Conservation (phyloP, 1,140 invertebrate species). For the Choristoneura fumiferana region DNA sequence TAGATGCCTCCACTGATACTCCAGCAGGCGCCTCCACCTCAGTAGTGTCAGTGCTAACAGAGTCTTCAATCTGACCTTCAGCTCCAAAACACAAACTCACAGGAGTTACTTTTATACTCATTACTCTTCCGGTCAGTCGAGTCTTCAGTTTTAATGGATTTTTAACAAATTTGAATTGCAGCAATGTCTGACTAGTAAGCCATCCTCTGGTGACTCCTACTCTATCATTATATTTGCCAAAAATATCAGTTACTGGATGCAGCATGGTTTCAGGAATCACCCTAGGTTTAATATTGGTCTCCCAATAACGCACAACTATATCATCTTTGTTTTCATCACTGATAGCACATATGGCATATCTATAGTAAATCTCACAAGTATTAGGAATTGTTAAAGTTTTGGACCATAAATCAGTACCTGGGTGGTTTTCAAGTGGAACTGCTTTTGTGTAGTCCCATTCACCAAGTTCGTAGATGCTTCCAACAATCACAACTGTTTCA, state of each 20-base stretch:
- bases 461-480: slow-evolving; percentile 55
- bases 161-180: slow-evolving; percentile 93
- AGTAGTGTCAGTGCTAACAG: slow-evolving; percentile 79
- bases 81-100: slow-evolving; percentile 82
- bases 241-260: slow-evolving; percentile 71
- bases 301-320: slow-evolving; percentile 88
- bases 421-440: slow-evolving; percentile 62
- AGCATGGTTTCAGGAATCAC: slow-evolving; percentile 53
- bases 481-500: slow-evolving; percentile 60
- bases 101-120: slow-evolving; percentile 89
- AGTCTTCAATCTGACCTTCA: slow-evolving; percentile 64
- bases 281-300: slow-evolving; percentile 88
- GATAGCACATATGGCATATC: slow-evolving; percentile 87
- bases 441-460: slow-evolving; percentile 77
- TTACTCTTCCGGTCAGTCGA: slow-evolving; percentile 82
- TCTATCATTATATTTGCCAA: slow-evolving; percentile 83
- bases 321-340: slow-evolving; percentile 76
- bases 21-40: slow-evolving; percentile 74
- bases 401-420: slow-evolving; percentile 76
- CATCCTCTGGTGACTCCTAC: slow-evolving; percentile 88
- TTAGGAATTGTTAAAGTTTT: slow-evolving; percentile 80
- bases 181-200: slow-evolving; percentile 90
- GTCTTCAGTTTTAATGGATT: slow-evolving; percentile 91
- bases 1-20: slow-evolving; percentile 81
- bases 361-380: slow-evolving; percentile 84